Conservation (phyloP, 2,888 invertebrate species). For the Callyntrura sp. region DNA sequence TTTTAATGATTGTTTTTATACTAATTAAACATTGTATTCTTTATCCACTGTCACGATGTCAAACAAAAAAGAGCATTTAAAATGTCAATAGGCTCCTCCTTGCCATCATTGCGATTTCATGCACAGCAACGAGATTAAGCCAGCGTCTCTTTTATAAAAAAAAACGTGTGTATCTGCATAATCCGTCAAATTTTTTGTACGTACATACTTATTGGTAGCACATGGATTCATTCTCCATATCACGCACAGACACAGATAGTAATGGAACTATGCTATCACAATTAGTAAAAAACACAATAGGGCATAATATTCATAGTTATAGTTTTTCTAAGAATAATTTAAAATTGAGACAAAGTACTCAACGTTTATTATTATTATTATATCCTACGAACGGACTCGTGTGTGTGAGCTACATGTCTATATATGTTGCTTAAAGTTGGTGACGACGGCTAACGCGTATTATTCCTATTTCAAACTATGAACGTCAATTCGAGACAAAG, state of each 20-base stretch:
- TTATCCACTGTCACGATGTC: slow-evolving; percentile 17
- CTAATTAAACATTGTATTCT: background rate
- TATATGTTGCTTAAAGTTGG: background rate
- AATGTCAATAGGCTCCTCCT: slow-evolving; percentile 32
- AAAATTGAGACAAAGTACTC: too few species aligned
- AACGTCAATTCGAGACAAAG: slow-evolving; percentile 64
- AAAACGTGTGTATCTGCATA: background rate
- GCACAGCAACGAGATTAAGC: slow-evolving; percentile 33
- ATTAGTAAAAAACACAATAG: too few species aligned
- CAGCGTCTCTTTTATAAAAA: background rate
- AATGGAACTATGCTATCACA: too few species aligned
- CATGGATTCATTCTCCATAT: too few species aligned
- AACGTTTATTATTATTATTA: background rate
- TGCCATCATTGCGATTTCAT: slow-evolving; percentile 68
- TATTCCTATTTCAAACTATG: slow-evolving; percentile 36
- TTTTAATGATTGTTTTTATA: slow-evolving; percentile 71
- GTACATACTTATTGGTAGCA: too few species aligned
- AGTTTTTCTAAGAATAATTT: too few species aligned
- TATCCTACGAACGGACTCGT: background rate
- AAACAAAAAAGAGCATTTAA: slow-evolving; percentile 42
- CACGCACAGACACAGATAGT: too few species aligned
- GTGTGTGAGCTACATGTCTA: background rate
- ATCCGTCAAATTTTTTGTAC: background rate
- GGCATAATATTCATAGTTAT: too few species aligned
- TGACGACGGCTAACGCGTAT: background rate